Conservation (phyloP, 2,888 invertebrate genomes). For the Molorchus minor region DNA sequence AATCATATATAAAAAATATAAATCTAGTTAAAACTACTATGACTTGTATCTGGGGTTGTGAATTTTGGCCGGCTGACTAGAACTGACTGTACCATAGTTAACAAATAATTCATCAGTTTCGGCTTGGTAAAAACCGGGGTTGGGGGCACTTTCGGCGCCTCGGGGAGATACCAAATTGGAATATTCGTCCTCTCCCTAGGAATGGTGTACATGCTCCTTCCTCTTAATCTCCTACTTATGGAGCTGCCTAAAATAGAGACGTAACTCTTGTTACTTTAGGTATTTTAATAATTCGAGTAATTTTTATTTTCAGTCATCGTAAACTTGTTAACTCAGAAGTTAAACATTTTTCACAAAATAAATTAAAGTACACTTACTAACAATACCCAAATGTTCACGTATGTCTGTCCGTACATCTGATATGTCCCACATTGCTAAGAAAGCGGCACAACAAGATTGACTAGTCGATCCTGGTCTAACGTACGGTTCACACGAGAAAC, state of each 20-base stretch:
- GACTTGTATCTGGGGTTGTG: slow-evolving; percentile 15
- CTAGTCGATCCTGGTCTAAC: slow-evolving; percentile 62
- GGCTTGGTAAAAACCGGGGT: slow-evolving; percentile 54
- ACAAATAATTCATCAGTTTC: slow-evolving; percentile 54
- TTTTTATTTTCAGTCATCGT: not conserved
- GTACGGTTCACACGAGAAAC: slow-evolving; percentile 93
- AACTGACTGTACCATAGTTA: slow-evolving; percentile 56
- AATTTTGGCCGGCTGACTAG: slow-evolving; percentile 44
- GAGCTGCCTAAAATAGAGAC: slow-evolving; percentile 66
- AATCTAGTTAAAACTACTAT: not conserved
- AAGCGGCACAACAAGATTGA: slow-evolving; percentile 76
- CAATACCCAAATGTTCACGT: slow-evolving; percentile 90
- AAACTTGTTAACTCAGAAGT: not conserved
- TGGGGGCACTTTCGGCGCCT: slow-evolving; percentile 54
- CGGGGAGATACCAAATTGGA: slow-evolving; percentile 54
- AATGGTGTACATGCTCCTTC: slow-evolving; percentile 79
- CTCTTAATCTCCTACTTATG: slow-evolving; percentile 79
- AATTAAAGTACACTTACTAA: slow-evolving; percentile 68
- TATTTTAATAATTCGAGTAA: no score
- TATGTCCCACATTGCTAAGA: slow-evolving; percentile 95
- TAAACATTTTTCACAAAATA: not conserved
- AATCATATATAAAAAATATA: slow-evolving; percentile 2
- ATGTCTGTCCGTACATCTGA: slow-evolving; percentile 94
- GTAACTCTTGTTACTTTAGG: no score
- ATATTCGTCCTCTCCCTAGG: slow-evolving; percentile 72